Conservation (phyloP, 1,140 invertebrate genomes). For the Drosophila kepulauana region DNA sequence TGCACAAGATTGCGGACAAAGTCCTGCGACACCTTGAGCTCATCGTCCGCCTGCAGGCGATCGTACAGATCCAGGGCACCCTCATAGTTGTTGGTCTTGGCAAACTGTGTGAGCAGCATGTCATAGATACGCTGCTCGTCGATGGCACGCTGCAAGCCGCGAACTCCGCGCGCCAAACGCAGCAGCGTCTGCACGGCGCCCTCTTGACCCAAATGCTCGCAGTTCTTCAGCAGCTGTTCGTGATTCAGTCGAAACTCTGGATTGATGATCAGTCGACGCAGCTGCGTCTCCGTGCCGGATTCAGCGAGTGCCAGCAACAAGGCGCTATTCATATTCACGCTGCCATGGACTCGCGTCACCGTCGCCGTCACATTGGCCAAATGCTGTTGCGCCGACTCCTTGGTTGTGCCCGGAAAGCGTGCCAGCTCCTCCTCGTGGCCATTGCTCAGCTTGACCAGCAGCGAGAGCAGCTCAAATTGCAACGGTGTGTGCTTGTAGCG, state of each 20-base stretch:
- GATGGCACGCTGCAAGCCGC: slow-evolving; percentile 64
- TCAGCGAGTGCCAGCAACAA: slow-evolving; percentile 85
- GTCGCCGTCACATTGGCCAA: slow-evolving; percentile 80
- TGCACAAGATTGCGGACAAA: slow-evolving; percentile 77
- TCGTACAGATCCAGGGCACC: slow-evolving; percentile 81
- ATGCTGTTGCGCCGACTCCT: slow-evolving; percentile 62
- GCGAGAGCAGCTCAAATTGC: slow-evolving; percentile 85
- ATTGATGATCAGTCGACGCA: slow-evolving; percentile 84
- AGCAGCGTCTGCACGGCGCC: slow-evolving; percentile 75
- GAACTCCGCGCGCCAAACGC: slow-evolving; percentile 75
- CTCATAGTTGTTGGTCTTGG: slow-evolving; percentile 83
- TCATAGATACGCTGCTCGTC: slow-evolving; percentile 84
- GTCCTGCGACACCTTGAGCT: slow-evolving; percentile 78
- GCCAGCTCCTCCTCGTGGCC: slow-evolving; percentile 49
- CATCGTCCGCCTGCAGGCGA: slow-evolving; percentile 79
- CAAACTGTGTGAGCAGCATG: slow-evolving; percentile 84
- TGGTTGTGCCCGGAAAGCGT: slow-evolving; percentile 35
- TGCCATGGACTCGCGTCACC: slow-evolving; percentile 78
- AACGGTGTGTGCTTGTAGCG: slow-evolving; percentile 85
- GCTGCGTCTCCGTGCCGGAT: slow-evolving; percentile 79
- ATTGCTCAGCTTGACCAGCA: slow-evolving; percentile 80
- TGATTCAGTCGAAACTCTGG: slow-evolving; percentile 79
- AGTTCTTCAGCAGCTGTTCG: slow-evolving; percentile 72
- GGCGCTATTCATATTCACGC: slow-evolving; percentile 73
- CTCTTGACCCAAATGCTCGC: slow-evolving; percentile 75